Evolutionary conservation across 2,797 vertebrate species (phyloP).

Genomic region (Cheirogaleus major): DNA sequence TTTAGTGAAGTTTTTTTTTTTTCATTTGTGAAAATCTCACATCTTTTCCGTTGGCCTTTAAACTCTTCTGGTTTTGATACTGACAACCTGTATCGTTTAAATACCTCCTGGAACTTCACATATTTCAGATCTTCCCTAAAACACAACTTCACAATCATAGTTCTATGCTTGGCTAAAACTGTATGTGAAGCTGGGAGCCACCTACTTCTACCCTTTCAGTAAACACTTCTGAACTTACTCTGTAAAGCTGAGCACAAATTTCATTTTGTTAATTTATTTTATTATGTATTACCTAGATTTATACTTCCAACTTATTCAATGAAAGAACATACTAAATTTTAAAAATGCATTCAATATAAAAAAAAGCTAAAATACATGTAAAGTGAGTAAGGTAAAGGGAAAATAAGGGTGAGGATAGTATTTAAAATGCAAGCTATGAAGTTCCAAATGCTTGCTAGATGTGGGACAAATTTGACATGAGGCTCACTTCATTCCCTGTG

Average conservation of each 20-base stretch:
- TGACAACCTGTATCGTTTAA: slow-evolving; percentile 13
- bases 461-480: not conserved
- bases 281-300: not conserved
- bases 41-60: not conserved
- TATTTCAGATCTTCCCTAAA: not conserved
- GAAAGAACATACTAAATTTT: not conserved
- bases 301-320: not conserved
- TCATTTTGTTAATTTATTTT: slow-evolving; percentile 33
- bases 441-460: not conserved
- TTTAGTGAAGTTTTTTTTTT: not conserved
- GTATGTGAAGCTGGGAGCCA: not conserved
- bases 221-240: slow-evolving; percentile 27
- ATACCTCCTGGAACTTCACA: not conserved
- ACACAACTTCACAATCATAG: not conserved
- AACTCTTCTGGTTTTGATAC: slow-evolving; percentile 13
- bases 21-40: not conserved
- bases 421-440: not conserved
- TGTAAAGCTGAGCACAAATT: not conserved
- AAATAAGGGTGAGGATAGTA: not conserved
- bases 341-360: not conserved
- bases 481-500: not conserved
- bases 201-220: not conserved
- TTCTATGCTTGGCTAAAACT: not conserved
- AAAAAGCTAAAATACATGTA: slow-evolving; percentile 25
- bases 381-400: not conserved